These are phyloP conservation scores for Buceros bicornis DNA, from an alignment of 2,797 vertebrate species.

Conservation along the genomic window DNA sequence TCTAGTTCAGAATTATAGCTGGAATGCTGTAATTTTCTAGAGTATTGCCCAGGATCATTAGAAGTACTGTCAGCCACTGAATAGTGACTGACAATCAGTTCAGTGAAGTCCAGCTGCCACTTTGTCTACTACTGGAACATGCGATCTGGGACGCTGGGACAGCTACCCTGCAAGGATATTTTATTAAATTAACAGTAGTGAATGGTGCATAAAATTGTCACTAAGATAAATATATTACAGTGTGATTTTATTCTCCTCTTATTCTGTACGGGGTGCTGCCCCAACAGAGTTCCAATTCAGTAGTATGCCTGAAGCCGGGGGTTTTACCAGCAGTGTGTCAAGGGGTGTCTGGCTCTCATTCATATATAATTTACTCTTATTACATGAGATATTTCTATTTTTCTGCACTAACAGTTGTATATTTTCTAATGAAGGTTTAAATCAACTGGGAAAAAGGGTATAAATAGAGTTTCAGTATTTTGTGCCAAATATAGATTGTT, in stretches of 20 bases:
- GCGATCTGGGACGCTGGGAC: slow-evolving; percentile 19
- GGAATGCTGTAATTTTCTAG: slow-evolving; percentile 18
- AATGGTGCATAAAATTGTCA: slow-evolving; percentile 72
- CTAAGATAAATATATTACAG: slow-evolving; percentile 57
- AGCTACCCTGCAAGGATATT: slow-evolving; percentile 50
- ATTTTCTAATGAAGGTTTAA: slow-evolving; percentile 70
- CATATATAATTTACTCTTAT: slow-evolving; percentile 65
- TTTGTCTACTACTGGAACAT: slow-evolving; percentile 6
- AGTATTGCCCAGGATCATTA: neutral
- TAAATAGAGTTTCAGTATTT: slow-evolving; percentile 53
- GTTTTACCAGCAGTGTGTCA: slow-evolving; percentile 54
- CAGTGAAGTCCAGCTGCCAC: slow-evolving; percentile 50
- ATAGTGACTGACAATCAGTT: slow-evolving; percentile 21
- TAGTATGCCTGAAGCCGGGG: slow-evolving; percentile 53
- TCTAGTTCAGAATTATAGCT: slow-evolving; percentile 3
- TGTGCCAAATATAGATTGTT: slow-evolving; percentile 58
- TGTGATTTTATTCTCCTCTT: slow-evolving; percentile 41
- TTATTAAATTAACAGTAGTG: slow-evolving; percentile 70
- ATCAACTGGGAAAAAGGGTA: slow-evolving; percentile 62
- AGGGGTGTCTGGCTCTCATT: slow-evolving; percentile 65
- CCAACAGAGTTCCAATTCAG: slow-evolving; percentile 63
- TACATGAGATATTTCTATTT: slow-evolving; percentile 52
- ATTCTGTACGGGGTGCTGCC: slow-evolving; percentile 58
- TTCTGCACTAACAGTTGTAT: slow-evolving; percentile 64
- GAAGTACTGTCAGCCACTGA: neutral